These are phyloP conservation scores for Loripinus fragilis DNA, from an alignment of 2,888 invertebrate species.

Conservation along the genomic window DNA sequence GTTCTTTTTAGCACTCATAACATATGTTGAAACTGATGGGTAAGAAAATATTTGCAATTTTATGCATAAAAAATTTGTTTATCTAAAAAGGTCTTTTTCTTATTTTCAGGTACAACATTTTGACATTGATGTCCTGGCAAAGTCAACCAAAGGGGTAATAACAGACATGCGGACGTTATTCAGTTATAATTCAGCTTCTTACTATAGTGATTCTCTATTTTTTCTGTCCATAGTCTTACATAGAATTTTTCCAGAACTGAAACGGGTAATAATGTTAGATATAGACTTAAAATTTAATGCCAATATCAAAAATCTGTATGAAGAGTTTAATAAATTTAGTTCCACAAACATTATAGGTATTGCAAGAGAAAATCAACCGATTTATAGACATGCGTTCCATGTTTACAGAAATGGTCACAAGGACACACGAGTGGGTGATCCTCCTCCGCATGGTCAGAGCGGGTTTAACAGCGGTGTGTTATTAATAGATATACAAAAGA, in stretches of 20 bases:
- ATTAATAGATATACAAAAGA: constrained; percentile 88
- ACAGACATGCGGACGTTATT: constrained; percentile 89
- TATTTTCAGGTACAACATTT: constrained; percentile 85
- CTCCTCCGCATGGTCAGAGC: constrained; percentile 85
- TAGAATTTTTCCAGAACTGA: constrained; percentile 88
- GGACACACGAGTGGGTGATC: constrained; percentile 87
- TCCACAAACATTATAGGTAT: constrained; percentile 86
- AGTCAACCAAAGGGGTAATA: constrained; percentile 87
- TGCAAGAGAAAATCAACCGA: constrained; percentile 89
- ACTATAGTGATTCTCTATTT: constrained; percentile 91
- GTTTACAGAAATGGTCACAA: constrained; percentile 87
- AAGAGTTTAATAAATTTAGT: constrained; percentile 88
- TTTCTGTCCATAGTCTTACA: constrained; percentile 90
- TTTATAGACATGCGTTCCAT: constrained; percentile 90
- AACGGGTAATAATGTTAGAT: constrained; percentile 89
- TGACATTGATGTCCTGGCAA: constrained; percentile 87
- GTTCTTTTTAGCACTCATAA: too few species aligned
- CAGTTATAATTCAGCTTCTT: constrained; percentile 88
- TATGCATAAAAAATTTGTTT: not conserved
- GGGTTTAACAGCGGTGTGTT: constrained; percentile 93
- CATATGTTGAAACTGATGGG: too few species aligned
- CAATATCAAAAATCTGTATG: constrained; percentile 88
- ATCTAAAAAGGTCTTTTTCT: not conserved
- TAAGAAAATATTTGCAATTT: too few species aligned
- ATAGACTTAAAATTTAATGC: constrained; percentile 90